phyloP scores from a whole-genome alignment of 2,888 invertebrate genomes.

The Drosophila pegasa region DNA sequence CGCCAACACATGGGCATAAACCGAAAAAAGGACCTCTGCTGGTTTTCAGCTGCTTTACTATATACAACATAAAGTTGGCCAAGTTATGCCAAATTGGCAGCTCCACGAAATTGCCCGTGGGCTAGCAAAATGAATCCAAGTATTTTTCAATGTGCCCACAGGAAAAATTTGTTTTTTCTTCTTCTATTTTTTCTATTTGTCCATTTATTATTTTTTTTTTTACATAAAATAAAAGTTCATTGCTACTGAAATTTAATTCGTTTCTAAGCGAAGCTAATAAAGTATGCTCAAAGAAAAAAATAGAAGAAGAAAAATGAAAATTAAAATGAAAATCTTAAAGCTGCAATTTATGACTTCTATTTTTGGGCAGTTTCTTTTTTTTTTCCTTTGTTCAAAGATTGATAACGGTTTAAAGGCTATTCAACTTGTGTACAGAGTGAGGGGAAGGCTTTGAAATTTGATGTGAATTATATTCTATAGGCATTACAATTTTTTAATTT shows the following conservation, averaged over 20 bases:
- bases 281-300: slow-evolving; percentile 24
- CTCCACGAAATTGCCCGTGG: slow-evolving; percentile 38
- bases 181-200: slow-evolving; percentile 20
- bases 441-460: too few species aligned
- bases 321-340: slow-evolving; percentile 10
- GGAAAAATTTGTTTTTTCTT: slow-evolving; percentile 21
- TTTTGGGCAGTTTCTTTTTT: not conserved
- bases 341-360: not conserved
- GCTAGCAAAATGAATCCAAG: slow-evolving; percentile 71
- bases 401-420: not conserved
- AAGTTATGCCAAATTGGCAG: slow-evolving; percentile 58
- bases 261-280: slow-evolving; percentile 26
- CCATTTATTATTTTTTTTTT: slow-evolving; percentile 54
- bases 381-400: not conserved
- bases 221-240: slow-evolving; percentile 17
- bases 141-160: slow-evolving; percentile 53
- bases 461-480: too few species aligned
- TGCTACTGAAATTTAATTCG: slow-evolving; percentile 47
- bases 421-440: not conserved
- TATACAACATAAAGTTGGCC: slow-evolving; percentile 36
- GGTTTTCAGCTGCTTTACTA: not conserved
- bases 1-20: slow-evolving; percentile 31
- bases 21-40: slow-evolving; percentile 2
- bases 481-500: too few species aligned
- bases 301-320: not conserved